phyloP scores from a whole-genome alignment of 2,888 invertebrate species.

The Cancer borealis region DNA sequence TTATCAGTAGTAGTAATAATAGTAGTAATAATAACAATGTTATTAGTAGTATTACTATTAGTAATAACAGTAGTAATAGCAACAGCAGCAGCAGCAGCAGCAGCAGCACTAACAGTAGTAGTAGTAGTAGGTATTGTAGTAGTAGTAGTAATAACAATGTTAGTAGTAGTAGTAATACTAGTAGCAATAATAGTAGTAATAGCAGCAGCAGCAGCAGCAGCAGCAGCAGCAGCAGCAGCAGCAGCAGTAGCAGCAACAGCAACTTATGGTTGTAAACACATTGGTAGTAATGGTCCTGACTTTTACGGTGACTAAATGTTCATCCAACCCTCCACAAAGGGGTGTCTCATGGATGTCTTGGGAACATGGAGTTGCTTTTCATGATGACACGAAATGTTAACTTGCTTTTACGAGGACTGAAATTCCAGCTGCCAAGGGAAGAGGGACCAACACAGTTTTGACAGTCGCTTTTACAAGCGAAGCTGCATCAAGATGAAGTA shows the following conservation, averaged over 20 bases:
- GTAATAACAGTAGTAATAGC: no score
- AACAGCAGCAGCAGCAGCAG: no score
- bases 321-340: neutral
- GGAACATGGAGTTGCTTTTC: no score
- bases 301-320: neutral
- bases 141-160: no score
- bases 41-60: no score
- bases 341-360: no score
- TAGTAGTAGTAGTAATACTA: conserved; percentile 7
- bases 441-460: neutral
- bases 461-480: conserved; percentile 9
- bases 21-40: no score
- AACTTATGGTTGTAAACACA: neutral
- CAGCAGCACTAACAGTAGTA: no score
- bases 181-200: conserved; percentile 3
- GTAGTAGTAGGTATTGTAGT: no score
- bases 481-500: neutral
- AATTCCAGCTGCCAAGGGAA: neutral
- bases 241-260: neutral
- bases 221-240: neutral
- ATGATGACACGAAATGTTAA: no score
- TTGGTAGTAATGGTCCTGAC: neutral
- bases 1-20: no score
- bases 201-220: neutral
- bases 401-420: neutral